These are phyloP conservation scores for Probaryconus sp. DNA, from an alignment of 1,140 invertebrate species.

Conservation along the genomic window DNA sequence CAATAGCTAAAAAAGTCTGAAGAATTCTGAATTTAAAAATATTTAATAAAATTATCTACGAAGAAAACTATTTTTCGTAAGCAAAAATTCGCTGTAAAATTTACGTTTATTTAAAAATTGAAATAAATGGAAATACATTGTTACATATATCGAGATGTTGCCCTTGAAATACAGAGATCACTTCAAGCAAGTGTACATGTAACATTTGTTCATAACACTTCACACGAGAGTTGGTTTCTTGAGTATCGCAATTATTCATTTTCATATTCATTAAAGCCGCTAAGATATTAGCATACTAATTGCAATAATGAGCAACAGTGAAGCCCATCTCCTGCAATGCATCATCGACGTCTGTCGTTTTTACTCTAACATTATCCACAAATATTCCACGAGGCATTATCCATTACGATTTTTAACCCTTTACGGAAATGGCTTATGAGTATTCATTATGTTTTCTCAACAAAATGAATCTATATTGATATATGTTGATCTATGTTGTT, in stretches of 20 bases:
- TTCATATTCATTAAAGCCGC: conserved; percentile 60
- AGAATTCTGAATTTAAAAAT: too few relatives aligned
- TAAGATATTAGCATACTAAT: conserved; percentile 59
- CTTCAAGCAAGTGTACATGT: conserved; percentile 40
- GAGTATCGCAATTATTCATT: conserved; percentile 57
- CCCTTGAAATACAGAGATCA: conserved; percentile 43
- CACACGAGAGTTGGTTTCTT: conserved; percentile 30
- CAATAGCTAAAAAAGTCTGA: too few relatives aligned
- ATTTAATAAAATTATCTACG: too few relatives aligned
- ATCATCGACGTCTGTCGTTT: conserved; percentile 55
- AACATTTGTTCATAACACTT: conserved; percentile 48
- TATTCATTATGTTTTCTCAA: not conserved
- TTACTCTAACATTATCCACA: conserved; percentile 13
- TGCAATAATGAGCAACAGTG: conserved; percentile 59
- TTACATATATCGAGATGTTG: conserved; percentile 16
- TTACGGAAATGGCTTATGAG: not conserved
- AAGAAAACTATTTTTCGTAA: too few relatives aligned
- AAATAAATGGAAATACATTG: conserved; percentile 37
- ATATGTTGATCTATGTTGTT: too few relatives aligned
- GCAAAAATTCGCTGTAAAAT: too few relatives aligned
- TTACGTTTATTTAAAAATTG: conserved; percentile 44
- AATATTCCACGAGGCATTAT: conserved; percentile 37
- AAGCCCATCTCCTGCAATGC: conserved; percentile 40
- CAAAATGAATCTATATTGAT: too few relatives aligned
- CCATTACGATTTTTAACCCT: conserved; percentile 21